These are phyloP conservation scores for Melipona bicolor DNA, from an alignment of 2,888 invertebrate species.

Conservation along the genomic window DNA sequence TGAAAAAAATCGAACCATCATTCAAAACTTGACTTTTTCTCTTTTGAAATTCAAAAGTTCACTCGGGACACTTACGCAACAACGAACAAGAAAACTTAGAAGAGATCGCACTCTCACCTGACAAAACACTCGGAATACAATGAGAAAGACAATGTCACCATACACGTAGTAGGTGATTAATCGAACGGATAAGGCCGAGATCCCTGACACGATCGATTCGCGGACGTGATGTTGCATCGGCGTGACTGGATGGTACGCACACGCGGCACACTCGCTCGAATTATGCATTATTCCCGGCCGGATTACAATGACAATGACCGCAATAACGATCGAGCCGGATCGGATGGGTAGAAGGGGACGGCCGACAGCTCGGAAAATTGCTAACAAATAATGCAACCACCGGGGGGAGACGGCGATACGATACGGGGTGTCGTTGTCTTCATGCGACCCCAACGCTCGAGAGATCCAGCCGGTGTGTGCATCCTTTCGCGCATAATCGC, in stretches of 20 bases:
- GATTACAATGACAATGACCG: constrained; percentile 83
- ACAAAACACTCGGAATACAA: neutral
- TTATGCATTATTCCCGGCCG: constrained; percentile 72
- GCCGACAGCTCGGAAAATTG: constrained; percentile 83
- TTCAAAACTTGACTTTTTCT: too few species aligned
- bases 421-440: constrained; percentile 71
- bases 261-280: constrained; percentile 68
- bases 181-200: constrained; percentile 24
- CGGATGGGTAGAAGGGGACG: constrained; percentile 69
- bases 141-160: neutral
- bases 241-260: constrained; percentile 62
- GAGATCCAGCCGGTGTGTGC: constrained; percentile 52
- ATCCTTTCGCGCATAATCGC: constrained; percentile 68
- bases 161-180: constrained; percentile 33
- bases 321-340: constrained; percentile 77
- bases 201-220: constrained; percentile 52
- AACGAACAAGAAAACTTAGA: too few species aligned
- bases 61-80: too few species aligned
- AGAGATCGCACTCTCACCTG: too few species aligned
- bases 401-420: constrained; percentile 72
- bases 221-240: constrained; percentile 56
- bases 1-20: too few species aligned
- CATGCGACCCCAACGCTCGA: constrained; percentile 56
- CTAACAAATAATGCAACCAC: constrained; percentile 81
- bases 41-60: too few species aligned